Base-by-base conservation (phyloP, 2,113 vertebrate genomes). In the Larimichthys crocea region DNA sequence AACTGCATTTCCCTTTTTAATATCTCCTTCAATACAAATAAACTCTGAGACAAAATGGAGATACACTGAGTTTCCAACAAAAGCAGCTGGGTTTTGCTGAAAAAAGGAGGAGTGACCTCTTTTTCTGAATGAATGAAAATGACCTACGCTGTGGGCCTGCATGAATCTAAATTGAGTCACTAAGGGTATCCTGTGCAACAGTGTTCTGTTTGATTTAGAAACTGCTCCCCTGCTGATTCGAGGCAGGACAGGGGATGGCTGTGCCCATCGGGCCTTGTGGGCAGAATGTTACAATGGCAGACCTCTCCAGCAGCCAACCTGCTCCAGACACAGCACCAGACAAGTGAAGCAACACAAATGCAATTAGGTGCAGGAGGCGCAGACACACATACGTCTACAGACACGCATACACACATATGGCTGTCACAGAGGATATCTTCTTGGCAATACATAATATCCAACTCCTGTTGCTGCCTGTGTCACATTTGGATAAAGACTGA, bases 121-220 rank as follows among this genome's bases (percentile, higher is more conserved):
- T 91, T 92, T 84, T 86, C 69, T 76, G 77, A 89, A 87, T 88
- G 85, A 90, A 91, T 85, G 81, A 86, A 90, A 88, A 91, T 88
- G 86, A 90, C 89, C 88, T 80, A 87, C 65, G 59, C 75, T 72
- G 84, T 81, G 76, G 89, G 82, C 56, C 82, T 72, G 83, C 74
- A 31, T 74, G 66, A 86, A 87, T 89, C 86, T 83, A 86, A 89
- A 91, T 79, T 53, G 74, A 85, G 83, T 87, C 83, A 70, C 84
- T 71, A 29, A 84, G 85, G 82, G 85, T 80, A 80, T 83, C 80
- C 83, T 82, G 75, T 85, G 79, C 79, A 78, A 86, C 84, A 56
- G 76, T 16, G 66, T 71, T 85, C 69, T 73, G 81, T 91, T 91
- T 90, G 85, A 89, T 89, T 88, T 87, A 52, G 67, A 87, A 91